These are phyloP conservation scores for Notarius lentiginosus DNA, from an alignment of 2,113 vertebrate species.

Conservation along the genomic window DNA sequence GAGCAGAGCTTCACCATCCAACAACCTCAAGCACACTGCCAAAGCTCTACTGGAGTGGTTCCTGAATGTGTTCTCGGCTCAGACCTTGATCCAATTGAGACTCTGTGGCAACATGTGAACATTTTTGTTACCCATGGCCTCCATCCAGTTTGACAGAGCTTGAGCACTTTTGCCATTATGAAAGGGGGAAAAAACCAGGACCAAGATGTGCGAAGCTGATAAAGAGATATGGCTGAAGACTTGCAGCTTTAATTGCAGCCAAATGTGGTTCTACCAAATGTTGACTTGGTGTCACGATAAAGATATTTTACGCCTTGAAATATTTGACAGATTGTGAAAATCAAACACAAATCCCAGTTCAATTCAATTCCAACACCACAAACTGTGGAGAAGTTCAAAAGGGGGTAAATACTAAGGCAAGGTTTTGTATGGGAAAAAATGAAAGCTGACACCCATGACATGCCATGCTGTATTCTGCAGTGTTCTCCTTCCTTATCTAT, in stretches of 20 bases:
- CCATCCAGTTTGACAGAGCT: not conserved
- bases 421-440: not conserved
- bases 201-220: not conserved
- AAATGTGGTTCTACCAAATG: not conserved
- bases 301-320: not conserved
- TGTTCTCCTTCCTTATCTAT: conserved; percentile 51
- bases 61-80: not conserved
- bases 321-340: not conserved
- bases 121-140: not conserved
- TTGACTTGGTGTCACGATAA: not conserved
- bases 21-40: not conserved
- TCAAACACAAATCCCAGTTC: not conserved
- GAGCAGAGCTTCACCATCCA: not conserved
- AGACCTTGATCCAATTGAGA: not conserved
- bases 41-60: not conserved
- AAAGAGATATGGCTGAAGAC: not conserved
- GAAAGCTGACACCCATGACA: conserved; percentile 15
- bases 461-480: not conserved
- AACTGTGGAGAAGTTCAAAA: not conserved
- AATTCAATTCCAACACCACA: too few relatives aligned
- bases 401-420: not conserved
- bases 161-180: not conserved
- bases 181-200: not conserved
- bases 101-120: not conserved
- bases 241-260: not conserved